A percentile compares a stretch with the other conserved stretches of the same genome.
phyloP scores from a whole-genome alignment of 1,140 invertebrate genomes.

The Catajapyx aquilonaris region DNA sequence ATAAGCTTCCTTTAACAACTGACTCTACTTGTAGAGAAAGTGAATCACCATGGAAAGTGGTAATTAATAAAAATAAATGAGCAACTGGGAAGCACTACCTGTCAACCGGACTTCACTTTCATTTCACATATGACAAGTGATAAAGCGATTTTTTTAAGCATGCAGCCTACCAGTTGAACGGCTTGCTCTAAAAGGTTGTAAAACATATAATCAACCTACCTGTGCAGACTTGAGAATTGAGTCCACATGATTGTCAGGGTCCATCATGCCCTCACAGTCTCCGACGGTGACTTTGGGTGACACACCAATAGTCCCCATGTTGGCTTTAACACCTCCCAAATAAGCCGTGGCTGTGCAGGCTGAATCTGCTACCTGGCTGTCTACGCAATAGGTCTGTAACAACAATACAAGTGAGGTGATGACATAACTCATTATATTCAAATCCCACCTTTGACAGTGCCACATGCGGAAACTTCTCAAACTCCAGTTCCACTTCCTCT shows the following conservation, averaged over 20 bases:
- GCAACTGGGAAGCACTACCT: no score
- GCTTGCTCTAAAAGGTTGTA: no score
- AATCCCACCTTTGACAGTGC: slow-evolving; percentile 28
- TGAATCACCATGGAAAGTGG: no score
- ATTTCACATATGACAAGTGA: no score
- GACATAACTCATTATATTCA: not conserved
- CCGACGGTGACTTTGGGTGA: slow-evolving; percentile 8
- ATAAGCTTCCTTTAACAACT: no score
- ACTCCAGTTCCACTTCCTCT: slow-evolving; percentile 43
- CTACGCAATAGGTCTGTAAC: slow-evolving; percentile 24
- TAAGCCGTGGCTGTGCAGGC: slow-evolving; percentile 27
- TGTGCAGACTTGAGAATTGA: slow-evolving; percentile 13
- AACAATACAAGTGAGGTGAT: slow-evolving; percentile 1
- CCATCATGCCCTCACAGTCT: slow-evolving; percentile 10
- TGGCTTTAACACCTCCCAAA: slow-evolving; percentile 21
- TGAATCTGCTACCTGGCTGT: slow-evolving; percentile 27
- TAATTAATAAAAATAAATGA: no score
- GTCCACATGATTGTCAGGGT: slow-evolving; percentile 8
- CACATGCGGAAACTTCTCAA: slow-evolving; percentile 52
- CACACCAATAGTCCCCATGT: slow-evolving; percentile 15
- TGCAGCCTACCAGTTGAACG: no score
- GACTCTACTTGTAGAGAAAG: no score
- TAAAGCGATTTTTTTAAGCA: no score
- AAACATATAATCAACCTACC: slow-evolving; percentile 9
- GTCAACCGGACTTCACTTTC: no score